Conservation (phyloP, 2,113 vertebrate species). For the Antidorcas marsupialis region DNA sequence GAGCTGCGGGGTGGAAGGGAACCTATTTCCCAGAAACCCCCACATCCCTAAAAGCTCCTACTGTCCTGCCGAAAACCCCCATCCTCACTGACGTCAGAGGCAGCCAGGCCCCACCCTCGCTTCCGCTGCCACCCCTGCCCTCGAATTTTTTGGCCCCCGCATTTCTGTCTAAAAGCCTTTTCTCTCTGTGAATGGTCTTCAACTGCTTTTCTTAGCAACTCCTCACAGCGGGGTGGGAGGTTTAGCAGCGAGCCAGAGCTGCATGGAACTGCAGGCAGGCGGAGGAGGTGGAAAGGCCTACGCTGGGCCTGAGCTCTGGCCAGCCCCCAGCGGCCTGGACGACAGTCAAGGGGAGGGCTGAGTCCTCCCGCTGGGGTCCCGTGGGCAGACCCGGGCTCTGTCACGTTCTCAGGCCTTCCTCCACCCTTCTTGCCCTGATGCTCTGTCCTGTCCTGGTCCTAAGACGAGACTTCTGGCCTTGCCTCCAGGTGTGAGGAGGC, state of each 20-base stretch:
- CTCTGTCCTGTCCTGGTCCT: not conserved
- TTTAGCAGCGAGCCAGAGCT: constrained; percentile 32
- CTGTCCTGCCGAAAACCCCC: not conserved
- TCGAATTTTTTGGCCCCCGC: constrained; percentile 9
- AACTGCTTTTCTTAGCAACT: constrained; percentile 68
- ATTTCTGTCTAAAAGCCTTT: constrained; percentile 57
- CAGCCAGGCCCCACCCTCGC: not conserved
- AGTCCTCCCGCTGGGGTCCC: not conserved
- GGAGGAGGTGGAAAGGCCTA: not conserved
- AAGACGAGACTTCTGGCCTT: not conserved
- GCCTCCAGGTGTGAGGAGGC: not conserved
- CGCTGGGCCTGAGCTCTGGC: not conserved
- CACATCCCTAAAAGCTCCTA: not conserved
- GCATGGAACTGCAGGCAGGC: not conserved
- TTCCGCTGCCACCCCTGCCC: constrained; percentile 22
- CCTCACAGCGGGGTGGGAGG: constrained; percentile 55
- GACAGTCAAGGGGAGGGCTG: not conserved
- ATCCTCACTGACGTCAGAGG: constrained; percentile 27
- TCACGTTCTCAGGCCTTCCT: not conserved
- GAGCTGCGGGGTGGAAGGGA: not conserved
- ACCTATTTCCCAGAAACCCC: not conserved
- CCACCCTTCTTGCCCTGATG: not conserved
- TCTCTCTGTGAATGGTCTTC: constrained; percentile 56
- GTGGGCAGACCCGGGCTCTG: not conserved
- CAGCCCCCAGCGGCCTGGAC: not conserved